phyloP scores from a whole-genome alignment of 2,113 vertebrate genomes.

The Sebastes schlegelii region DNA sequence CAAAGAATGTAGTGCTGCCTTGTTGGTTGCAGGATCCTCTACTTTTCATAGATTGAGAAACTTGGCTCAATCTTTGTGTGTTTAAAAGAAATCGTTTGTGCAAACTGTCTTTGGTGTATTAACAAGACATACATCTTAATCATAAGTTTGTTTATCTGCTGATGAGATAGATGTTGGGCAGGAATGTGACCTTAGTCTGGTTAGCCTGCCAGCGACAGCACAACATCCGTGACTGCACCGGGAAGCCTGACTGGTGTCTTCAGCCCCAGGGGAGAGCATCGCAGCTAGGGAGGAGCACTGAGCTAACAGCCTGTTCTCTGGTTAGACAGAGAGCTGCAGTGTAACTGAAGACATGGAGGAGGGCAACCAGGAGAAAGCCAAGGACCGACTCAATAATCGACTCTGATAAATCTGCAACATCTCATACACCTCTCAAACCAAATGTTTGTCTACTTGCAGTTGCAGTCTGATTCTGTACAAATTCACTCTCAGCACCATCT shows the following conservation, averaged over 20 bases:
- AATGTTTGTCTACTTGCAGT: no score
- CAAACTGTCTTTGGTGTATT: not conserved
- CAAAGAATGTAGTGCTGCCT: not conserved
- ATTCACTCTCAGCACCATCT: no score
- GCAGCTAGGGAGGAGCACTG: constrained; percentile 43
- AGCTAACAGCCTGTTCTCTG: constrained; percentile 40
- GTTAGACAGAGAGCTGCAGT: constrained; percentile 33
- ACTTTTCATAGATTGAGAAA: not conserved
- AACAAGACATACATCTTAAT: constrained; percentile 20
- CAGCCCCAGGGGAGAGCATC: constrained; percentile 46
- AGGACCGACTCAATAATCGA: no score
- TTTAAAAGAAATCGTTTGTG: constrained; percentile 8
- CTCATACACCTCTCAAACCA: no score
- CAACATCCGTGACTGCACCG: constrained; percentile 53
- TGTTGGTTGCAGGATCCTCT: constrained; percentile 3
- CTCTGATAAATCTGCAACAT: no score
- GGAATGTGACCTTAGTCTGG: constrained; percentile 59
- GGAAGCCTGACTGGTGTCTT: constrained; percentile 45
- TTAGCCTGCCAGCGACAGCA: constrained; percentile 45
- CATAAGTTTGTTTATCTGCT: constrained; percentile 32
- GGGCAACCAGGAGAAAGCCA: no score
- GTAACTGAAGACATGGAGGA: constrained; percentile 27
- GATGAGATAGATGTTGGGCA: constrained; percentile 25
- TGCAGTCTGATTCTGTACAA: no score
- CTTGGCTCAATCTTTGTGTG: not conserved